Evolutionary conservation across 1,140 invertebrate species (phyloP).

Genomic region (Oedothorax gibbosus): DNA sequence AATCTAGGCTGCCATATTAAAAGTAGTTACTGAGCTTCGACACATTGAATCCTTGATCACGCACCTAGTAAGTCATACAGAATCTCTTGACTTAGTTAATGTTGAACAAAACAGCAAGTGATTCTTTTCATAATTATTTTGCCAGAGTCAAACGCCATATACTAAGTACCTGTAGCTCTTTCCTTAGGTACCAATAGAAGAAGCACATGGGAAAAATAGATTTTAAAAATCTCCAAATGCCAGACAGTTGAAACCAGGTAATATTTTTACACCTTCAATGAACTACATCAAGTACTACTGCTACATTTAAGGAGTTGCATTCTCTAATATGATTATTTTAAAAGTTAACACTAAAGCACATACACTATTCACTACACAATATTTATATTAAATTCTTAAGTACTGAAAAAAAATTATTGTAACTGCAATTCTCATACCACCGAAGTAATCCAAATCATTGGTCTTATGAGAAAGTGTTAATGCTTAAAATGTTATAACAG

Average conservation of each 20-base stretch:
- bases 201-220: slow-evolving; percentile 17
- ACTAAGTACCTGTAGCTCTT: slow-evolving; percentile 44
- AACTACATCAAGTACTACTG: not conserved
- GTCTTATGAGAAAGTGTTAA: too few relatives aligned
- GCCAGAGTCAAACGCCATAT: slow-evolving; percentile 40
- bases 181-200: not conserved
- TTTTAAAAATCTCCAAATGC: slow-evolving; percentile 26
- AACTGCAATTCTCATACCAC: too few relatives aligned
- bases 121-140: not conserved
- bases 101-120: too few relatives aligned
- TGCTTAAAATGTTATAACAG: too few relatives aligned
- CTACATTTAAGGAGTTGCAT: slow-evolving; percentile 21
- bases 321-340: not conserved
- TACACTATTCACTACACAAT: too few relatives aligned
- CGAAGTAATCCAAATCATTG: too few relatives aligned
- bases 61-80: not conserved
- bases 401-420: too few relatives aligned
- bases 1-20: not conserved
- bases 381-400: too few relatives aligned
- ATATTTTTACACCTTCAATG: slow-evolving; percentile 31
- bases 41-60: not conserved
- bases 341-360: too few relatives aligned
- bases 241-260: slow-evolving; percentile 38
- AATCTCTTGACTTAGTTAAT: too few relatives aligned
- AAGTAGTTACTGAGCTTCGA: not conserved